phyloP scores from a whole-genome alignment of 2,113 vertebrate species.

The Psophia crepitans region DNA sequence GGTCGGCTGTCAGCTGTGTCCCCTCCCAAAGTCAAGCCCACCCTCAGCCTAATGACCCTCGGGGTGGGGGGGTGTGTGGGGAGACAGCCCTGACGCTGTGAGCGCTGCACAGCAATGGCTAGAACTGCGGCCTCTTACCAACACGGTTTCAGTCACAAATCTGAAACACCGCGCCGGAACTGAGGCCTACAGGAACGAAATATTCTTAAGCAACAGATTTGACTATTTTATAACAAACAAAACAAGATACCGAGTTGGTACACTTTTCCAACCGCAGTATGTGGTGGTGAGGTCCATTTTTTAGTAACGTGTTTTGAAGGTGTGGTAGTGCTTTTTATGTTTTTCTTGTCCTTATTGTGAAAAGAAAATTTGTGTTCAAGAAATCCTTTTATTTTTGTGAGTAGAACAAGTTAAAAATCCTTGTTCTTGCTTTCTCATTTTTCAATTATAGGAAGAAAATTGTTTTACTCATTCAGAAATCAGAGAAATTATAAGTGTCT shows the following conservation, averaged over 20 bases:
- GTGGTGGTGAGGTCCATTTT: fast-evolving
- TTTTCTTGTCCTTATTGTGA: not conserved
- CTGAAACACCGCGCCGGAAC: not conserved
- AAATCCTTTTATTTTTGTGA: not conserved
- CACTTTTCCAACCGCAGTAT: not conserved
- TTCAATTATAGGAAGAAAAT: not conserved
- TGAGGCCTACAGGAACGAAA: not conserved
- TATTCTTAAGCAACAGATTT: not conserved
- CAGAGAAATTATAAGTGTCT: not conserved
- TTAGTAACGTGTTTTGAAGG: not conserved
- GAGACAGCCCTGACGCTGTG: too few relatives aligned
- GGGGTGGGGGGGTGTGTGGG: not conserved
- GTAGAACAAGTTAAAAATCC: not conserved
- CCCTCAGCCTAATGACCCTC: not conserved
- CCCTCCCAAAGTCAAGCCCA: too few relatives aligned
- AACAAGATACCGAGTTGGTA: not conserved
- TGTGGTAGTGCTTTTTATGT: not conserved
- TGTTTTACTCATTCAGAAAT: not conserved
- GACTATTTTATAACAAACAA: not conserved
- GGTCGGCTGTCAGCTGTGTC: not conserved
- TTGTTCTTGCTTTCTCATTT: not conserved
- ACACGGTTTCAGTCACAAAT: not conserved
- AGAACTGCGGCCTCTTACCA: not conserved
- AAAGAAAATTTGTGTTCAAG: not conserved
- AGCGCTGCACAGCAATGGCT: not conserved